Base-by-base conservation (phyloP, 2,888 invertebrate species). In the Drosophila atroscutellata region DNA sequence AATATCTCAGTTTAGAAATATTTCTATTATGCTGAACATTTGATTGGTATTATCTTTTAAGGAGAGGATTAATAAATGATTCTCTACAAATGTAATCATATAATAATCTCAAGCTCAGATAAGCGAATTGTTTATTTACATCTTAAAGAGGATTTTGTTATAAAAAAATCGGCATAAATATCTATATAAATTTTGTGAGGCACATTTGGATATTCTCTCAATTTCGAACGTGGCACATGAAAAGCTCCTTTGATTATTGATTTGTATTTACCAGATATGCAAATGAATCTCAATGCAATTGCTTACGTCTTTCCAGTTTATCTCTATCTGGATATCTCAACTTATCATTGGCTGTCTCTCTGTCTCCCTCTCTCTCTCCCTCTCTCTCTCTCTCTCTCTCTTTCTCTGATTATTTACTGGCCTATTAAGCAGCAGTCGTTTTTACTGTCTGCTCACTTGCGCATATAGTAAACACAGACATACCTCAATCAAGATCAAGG, bases 401-500 rank as follows among this genome's bases (percentile, higher is more conserved):
- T 26, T 6, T 11, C n/a, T 39, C 28, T 51, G n/a, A 24, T 20
- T 45, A 49, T 54, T 52, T 26, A 30, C 30, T 24, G 26, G 58
- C 50, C 60, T 54, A 47, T 54, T 60, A 45, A 52, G 36, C 52
- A 57, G n/a, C 64, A 49, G 52, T 18, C 34, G 58, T 26, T 42
- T 65, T 55, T 28, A 42, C 34, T 51, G 18, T 39, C 28, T 42
- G 28, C 30, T 45, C 18, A 36, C 26, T 13, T 30, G 26, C 26
- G 55, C 30, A 32, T 49, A 50, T 30, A 20, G 34, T 20, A 42
- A n/a, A 28, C 56, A 49, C 39, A 50, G 57, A 47, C 56, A 52
- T 45, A 42, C 36, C 42, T 56, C 59, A 59, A 72, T 61, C 61
- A 76, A 75, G 76, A 76, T 76, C 76, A 76, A 75, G 76, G 76